Percentiles rank a stretch among this genome's conserved stretches.
phyloP scores from a whole-genome alignment of 2,113 vertebrate species.

The Machaerirhynchus nigripectus region DNA sequence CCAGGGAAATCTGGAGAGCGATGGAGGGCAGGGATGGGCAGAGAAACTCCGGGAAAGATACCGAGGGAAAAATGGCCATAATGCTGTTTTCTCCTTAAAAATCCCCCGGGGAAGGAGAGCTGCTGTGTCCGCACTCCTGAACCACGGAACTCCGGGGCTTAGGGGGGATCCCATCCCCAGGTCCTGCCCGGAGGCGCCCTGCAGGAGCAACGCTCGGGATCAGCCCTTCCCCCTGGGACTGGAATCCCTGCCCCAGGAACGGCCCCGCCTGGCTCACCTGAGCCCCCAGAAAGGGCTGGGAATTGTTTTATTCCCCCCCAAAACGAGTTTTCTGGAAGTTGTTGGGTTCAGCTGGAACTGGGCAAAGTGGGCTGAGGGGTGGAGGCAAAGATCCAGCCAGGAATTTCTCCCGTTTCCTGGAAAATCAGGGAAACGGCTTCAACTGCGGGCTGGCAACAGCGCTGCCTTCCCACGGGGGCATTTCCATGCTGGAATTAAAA shows the following conservation, averaged over 20 bases:
- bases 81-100: not conserved
- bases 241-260: not conserved
- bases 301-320: not conserved
- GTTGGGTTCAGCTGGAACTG: not conserved
- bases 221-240: not conserved
- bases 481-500: not conserved
- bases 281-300: not conserved
- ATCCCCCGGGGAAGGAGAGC: not conserved
- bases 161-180: fast-evolving
- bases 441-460: not conserved
- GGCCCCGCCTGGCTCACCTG: not conserved
- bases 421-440: not conserved
- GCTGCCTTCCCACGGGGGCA: not conserved
- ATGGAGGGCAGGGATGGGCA: not conserved
- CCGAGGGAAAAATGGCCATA: fast-evolving
- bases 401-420: not conserved
- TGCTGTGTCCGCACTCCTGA: not conserved
- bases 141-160: not conserved
- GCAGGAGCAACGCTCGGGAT: not conserved
- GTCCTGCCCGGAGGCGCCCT: not conserved
- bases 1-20: not conserved
- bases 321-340: not conserved
- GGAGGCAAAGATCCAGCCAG: not conserved
- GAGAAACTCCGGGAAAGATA: not conserved
- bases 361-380: not conserved